Evolutionary conservation across 2,113 vertebrate genomes (phyloP).

Genomic region (Telmatochromis sp.): DNA sequence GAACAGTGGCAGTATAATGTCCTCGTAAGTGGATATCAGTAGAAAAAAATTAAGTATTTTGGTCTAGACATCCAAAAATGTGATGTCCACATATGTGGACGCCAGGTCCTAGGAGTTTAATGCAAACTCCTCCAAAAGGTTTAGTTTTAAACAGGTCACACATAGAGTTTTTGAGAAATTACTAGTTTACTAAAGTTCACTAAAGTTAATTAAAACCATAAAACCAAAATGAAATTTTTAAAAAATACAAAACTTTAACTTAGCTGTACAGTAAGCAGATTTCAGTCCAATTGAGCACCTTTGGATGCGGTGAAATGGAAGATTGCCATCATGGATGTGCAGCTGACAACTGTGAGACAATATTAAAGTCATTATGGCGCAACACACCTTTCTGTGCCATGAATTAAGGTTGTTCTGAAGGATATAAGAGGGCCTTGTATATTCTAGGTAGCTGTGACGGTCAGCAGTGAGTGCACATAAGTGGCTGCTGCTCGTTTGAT

Average conservation of each 20-base stretch:
- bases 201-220: neutral
- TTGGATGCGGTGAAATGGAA: neutral
- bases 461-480: neutral
- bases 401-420: neutral
- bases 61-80: too few species aligned
- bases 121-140: neutral
- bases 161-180: neutral
- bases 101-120: neutral
- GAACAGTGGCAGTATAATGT: too few species aligned
- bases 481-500: neutral
- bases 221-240: fast-evolving
- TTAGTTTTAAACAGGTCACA: neutral
- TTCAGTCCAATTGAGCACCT: neutral
- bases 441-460: fast-evolving
- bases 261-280: neutral
- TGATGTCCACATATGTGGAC: fast-evolving
- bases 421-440: neutral
- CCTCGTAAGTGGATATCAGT: fast-evolving
- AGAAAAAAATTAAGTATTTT: too few species aligned
- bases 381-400: neutral
- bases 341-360: neutral
- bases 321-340: neutral
- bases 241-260: neutral
- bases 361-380: neutral
- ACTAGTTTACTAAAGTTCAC: fast-evolving